phyloP scores from a whole-genome alignment of 2,113 vertebrate species.

The Rynchops niger region DNA sequence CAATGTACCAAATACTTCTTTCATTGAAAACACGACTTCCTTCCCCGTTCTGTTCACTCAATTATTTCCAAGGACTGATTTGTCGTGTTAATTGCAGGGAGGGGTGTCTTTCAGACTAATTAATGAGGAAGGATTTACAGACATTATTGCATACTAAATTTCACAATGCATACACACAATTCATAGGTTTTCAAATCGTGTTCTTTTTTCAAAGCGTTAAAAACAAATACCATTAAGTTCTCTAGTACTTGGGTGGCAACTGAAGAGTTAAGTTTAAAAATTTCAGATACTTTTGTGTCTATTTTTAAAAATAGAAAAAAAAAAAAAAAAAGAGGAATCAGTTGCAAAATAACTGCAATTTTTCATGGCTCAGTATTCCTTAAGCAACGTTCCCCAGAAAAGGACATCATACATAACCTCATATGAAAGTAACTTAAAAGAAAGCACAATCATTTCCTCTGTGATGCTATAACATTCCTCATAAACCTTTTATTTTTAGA shows the following conservation, averaged over 20 bases:
- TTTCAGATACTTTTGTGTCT: background rate
- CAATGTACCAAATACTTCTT: background rate
- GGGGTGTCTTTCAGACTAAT: background rate
- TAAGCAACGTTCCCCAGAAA: background rate
- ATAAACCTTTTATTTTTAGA: background rate
- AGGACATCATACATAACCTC: background rate
- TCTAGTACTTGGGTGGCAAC: background rate
- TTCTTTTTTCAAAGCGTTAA: background rate
- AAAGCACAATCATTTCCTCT: background rate
- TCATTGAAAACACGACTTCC: background rate
- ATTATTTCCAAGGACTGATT: background rate
- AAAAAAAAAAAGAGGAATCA: background rate
- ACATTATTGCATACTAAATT: background rate
- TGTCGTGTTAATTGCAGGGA: background rate
- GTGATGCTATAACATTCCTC: background rate
- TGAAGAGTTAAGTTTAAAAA: background rate
- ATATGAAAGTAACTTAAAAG: background rate
- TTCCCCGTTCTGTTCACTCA: background rate
- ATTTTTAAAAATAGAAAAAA: background rate
- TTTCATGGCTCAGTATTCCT: background rate
- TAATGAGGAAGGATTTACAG: background rate
- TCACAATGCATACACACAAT: background rate
- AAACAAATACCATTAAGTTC: background rate
- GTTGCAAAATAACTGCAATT: background rate
- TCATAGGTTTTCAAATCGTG: background rate